Evolutionary conservation across 2,797 vertebrate genomes (phyloP), one percentile per base, ranked within the genome.

Genomic region (Chelon auratus): DNA sequence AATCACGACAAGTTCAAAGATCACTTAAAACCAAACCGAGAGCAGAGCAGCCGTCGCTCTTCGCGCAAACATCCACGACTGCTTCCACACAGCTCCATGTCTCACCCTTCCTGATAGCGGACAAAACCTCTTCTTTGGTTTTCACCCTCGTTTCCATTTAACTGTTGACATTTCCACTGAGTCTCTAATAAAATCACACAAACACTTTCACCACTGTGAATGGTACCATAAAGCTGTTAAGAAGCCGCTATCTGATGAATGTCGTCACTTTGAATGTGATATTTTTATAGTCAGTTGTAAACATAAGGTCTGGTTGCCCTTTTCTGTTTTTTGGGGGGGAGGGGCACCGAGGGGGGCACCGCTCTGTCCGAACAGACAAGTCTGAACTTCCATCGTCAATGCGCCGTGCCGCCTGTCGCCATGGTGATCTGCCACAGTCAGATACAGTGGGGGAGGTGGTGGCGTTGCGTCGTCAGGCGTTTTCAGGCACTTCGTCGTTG

Each of bases 401-500:
- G 77, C 70, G 42, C 55, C 2, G 24, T 5, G 68, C 54, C 50
- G 1, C 62, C 72, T 74, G 74, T 77, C 74, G 79, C 70, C 77
- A 77, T 64, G 78, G 75, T 78, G 69, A 73, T 36, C 68, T 40
- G 67, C 83, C 77, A 77, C 75, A 54, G 50, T 64, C 73, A 62
- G 62, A 77, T 53, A 55, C 67, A 72, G 61, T 53, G 20, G 73
- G 58, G 51, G 73, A 70, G 22, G 54, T 62, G 11, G 24, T 51
- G 5, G 1, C 17, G 4, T 55, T 37, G 45, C 14, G n/a, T 48
- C 66, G 22, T 92, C 90, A 91, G 83, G 75, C 87, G 0, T 89
- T 88, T 87, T 90, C 87, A 75, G 84, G 86, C 83, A 89, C 82
- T 66, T 87, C 64, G 0, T 89, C 75, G 0, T 68, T 47, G 24